Evolutionary conservation across 2,113 vertebrate species (phyloP), one percentile per base, ranked within the genome.

Genomic region (Labeo catla): DNA sequence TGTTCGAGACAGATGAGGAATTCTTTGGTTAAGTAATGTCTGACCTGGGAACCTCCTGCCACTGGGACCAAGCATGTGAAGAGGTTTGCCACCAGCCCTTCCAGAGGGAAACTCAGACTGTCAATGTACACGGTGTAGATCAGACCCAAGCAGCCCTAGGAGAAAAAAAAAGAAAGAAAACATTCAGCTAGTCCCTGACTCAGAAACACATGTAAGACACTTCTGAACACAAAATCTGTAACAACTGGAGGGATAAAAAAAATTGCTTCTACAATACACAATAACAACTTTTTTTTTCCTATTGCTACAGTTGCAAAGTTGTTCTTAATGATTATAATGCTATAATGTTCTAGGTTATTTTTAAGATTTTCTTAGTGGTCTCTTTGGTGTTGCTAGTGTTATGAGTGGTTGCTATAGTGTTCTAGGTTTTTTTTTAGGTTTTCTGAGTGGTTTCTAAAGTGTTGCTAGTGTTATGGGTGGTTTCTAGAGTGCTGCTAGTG

Each of bases 71-170:
- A 95, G 93, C 97, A 99, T 3, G 97, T 96, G 65, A 98, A 96
- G 23, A 99, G 96, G 91, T 96, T 99, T 90, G 96, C 95, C 92
- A 98, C 96, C 81, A 99, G 94, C 81, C 94, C 95, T 90, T 99
- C 98, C 92, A 98, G 93, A 43, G 98, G 95, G 87, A 97, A 96
- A 84, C 91, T 96, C 87, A 99, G 92, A 91, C 95, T 97, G 88
- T 99, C 98, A 36, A 98, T 96, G 86, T 99, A 95, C 39, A 98
- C 97, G 0, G 98, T 98, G 88, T 99, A 99, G 93, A 99, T 95
- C 89, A 99, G 92, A 81, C 98, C 98, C 88, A 99, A 96, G 93
- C 98, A 99, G 84, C 97, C 98, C 98, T 99, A 86, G 16, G 74
- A 34, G 21, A 83, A 6, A 90, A 9, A 82, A 15, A 4, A 90